Evolutionary conservation across 64 coral and sea anemone species (phyloP).

Genomic region (Hydrozoanthus tunicans): DNA sequence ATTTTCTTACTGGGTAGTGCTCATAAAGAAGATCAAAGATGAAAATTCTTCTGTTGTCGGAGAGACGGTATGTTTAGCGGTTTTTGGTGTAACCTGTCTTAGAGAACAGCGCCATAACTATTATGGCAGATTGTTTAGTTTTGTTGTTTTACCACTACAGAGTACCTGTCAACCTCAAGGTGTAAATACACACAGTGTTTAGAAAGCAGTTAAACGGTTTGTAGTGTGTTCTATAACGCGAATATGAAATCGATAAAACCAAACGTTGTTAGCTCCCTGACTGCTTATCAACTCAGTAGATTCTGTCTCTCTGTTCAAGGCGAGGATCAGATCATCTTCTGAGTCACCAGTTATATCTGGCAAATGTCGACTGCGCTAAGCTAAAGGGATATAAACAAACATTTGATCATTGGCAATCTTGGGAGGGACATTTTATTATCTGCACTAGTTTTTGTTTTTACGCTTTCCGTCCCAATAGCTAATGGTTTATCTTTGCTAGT

Average conservation of each 20-base stretch:
- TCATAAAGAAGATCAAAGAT: too few relatives aligned
- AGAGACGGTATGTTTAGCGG: too few relatives aligned
- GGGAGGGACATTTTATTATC: conserved; percentile 1
- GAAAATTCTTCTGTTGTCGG: too few relatives aligned
- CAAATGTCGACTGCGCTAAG: conserved; percentile 26
- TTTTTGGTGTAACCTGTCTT: too few relatives aligned
- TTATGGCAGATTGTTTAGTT: too few relatives aligned
- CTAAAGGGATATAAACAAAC: conserved; percentile 41
- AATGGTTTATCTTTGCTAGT: conserved; percentile 14
- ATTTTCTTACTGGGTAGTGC: too few relatives aligned
- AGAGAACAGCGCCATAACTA: too few relatives aligned
- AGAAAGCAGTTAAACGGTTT: too few relatives aligned
- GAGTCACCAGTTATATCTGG: conserved; percentile 42
- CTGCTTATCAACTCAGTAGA: neutral
- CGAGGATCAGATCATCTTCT: conserved; percentile 40
- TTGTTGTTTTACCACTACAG: too few relatives aligned
- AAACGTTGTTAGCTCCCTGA: neutral
- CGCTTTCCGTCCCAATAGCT: neutral
- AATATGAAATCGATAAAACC: neutral
- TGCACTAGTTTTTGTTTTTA: conserved; percentile 21
- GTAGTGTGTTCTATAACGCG: neutral
- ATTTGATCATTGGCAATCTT: conserved; percentile 45
- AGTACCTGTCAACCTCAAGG: too few relatives aligned
- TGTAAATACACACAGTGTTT: too few relatives aligned
- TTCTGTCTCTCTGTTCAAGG: neutral